A percentile compares a stretch with the other conserved stretches of the same genome.
These are phyloP conservation scores for Macrostomum lignano DNA, from an alignment of 1,140 invertebrate species.

Conservation along the genomic window DNA sequence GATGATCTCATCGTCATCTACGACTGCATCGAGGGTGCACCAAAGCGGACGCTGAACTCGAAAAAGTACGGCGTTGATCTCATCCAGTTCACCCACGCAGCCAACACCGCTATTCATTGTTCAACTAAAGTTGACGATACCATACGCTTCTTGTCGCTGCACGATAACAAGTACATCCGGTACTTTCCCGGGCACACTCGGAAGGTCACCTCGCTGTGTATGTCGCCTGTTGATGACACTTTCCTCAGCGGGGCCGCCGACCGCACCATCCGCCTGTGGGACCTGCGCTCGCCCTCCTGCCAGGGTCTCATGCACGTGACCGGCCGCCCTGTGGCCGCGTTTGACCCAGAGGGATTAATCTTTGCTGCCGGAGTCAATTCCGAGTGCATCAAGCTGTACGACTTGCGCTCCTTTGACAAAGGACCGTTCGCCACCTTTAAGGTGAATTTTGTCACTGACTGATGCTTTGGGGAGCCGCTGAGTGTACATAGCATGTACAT, in stretches of 20 bases:
- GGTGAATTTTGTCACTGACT: too few species aligned
- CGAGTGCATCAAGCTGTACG: constrained; percentile 70
- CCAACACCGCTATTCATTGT: constrained; percentile 86
- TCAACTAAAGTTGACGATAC: constrained; percentile 97
- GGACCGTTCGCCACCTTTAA: constrained; percentile 4
- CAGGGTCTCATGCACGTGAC: constrained; percentile 73
- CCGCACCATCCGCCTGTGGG: constrained; percentile 82
- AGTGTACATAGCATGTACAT: too few species aligned
- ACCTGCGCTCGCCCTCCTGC: constrained; percentile 75
- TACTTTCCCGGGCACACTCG: constrained; percentile 52
- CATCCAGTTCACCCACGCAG: constrained; percentile 88
- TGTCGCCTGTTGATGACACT: constrained; percentile 86
- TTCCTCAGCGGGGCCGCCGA: constrained; percentile 88
- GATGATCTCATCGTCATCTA: constrained; percentile 99
- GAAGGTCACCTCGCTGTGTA: constrained; percentile 62
- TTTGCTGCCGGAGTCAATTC: constrained; percentile 94
- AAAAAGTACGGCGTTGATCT: constrained; percentile 98
- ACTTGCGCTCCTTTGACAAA: constrained; percentile 76
- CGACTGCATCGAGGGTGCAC: constrained; percentile 77
- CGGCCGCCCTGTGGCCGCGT: constrained; percentile 73
- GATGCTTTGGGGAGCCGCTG: too few species aligned
- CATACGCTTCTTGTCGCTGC: constrained; percentile 74
- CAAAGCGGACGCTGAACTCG: constrained; percentile 73
- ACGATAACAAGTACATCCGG: constrained; percentile 93
- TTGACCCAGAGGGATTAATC: constrained; percentile 93